phyloP scores from a whole-genome alignment of 1,140 invertebrate genomes.

The Littorina saxatilis region DNA sequence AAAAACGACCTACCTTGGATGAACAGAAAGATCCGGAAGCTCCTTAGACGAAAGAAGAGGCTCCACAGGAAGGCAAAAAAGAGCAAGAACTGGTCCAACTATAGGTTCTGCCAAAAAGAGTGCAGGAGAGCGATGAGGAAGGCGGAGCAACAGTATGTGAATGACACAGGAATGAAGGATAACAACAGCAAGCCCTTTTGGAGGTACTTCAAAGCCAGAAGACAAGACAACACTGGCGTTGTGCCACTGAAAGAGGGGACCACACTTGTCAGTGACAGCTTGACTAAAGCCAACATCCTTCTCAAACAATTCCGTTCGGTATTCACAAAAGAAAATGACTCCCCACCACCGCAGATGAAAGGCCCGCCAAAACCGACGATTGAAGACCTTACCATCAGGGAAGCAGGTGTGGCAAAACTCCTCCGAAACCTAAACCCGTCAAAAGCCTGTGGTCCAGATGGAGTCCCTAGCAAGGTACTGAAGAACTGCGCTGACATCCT shows the following conservation, averaged over 20 bases:
- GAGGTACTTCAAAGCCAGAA: slow-evolving; percentile 49
- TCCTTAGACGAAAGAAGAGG: no score
- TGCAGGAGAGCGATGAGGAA: slow-evolving; percentile 39
- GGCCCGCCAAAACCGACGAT: neutral
- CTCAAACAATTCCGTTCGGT: slow-evolving; percentile 47
- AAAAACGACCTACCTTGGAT: no score
- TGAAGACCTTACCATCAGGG: neutral
- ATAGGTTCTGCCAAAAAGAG: slow-evolving; percentile 38
- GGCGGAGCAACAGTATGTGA: slow-evolving; percentile 50
- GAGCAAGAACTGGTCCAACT: neutral
- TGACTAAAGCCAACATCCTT: slow-evolving; percentile 43
- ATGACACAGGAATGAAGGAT: slow-evolving; percentile 44
- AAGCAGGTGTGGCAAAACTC: neutral
- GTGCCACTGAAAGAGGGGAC: slow-evolving; percentile 40
- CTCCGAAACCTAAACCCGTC: neutral
- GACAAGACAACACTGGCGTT: slow-evolving; percentile 51
- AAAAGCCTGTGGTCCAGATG: neutral
- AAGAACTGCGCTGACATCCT: no score
- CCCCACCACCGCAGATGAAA: neutral
- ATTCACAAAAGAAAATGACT: slow-evolving; percentile 32
- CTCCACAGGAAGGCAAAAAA: no score
- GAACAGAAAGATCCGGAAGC: no score
- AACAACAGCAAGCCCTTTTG: slow-evolving; percentile 56
- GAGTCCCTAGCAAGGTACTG: no score
- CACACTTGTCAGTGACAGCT: slow-evolving; percentile 37